Evolutionary conservation across 2,113 vertebrate species (phyloP), one percentile per base, ranked within the genome.

Genomic region (Pangasianodon hypophthalmus): DNA sequence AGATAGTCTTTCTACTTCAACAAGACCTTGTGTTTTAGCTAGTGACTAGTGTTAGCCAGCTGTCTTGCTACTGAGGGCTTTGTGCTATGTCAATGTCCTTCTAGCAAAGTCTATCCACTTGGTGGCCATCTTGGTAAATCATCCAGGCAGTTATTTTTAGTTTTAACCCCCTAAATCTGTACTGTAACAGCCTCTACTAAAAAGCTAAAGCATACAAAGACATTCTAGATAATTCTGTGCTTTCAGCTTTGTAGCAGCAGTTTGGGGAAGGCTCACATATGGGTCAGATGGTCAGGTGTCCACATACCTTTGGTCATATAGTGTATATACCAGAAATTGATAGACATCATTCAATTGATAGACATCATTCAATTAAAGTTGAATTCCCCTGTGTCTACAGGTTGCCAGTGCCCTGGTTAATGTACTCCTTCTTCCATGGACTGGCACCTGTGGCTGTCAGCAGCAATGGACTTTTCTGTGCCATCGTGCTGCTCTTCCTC

Each of bases 381-480:
- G 37, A 52, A 71, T 21, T 75, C 14, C 3, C 6, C 5, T 87
- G 88, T 95, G 5, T 89, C 94, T 82, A 4, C 95, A 99, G 98
- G 81, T 93, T 99, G 80, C 98, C 98, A 0, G 94, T 97, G 79
- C 98, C 98, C 0, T 99, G 98, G 98, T 94, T 99, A 89, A 93
- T 99, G 82, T 99, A 93, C 92, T 97, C 97, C 0, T 8, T 92
- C 26, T 80, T 95, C 92, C 96, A 98, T 0, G 94, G 92, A 0
- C 91, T 99, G 24, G 94, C 94, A 60, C 96, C 98, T 0, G 97
- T 99, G 52, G 92, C 96, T 0, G 98, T 99, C 94, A 99, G 98
- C 94, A 99, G 98, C 94, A 99, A 99, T 0, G 98, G 98, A 54
- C 95, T 99, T 92, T 99, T 99, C 84, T 99, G 98, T 89, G 98